These are phyloP conservation scores for Calephelis nemesis DNA, from an alignment of 1,140 invertebrate genomes.

Conservation along the genomic window DNA sequence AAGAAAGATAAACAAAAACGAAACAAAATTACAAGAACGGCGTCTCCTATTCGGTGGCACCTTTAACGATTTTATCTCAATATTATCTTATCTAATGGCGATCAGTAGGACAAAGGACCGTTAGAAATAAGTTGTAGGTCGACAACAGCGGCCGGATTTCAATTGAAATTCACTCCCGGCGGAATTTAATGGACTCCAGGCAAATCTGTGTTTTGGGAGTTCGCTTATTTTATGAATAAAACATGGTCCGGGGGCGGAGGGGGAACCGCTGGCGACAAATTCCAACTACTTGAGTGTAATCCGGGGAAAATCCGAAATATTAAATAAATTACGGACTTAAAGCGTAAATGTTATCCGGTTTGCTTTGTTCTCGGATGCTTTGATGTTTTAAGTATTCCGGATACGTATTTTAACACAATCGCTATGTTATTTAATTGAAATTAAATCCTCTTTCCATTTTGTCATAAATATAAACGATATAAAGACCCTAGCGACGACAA, in stretches of 20 bases:
- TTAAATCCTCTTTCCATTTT: too few species aligned
- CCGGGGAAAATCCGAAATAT: conserved; percentile 36
- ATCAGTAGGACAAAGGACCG: conserved; percentile 12
- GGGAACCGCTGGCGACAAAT: conserved; percentile 32
- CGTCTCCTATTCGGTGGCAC: conserved; percentile 1
- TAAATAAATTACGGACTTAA: conserved; percentile 22
- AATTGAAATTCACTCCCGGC: conserved; percentile 53
- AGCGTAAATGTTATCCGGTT: conserved; percentile 3
- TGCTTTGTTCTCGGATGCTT: conserved; percentile 2
- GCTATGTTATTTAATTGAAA: too few species aligned
- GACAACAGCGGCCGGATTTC: conserved; percentile 28
- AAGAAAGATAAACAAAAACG: too few species aligned
- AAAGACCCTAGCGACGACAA: too few species aligned
- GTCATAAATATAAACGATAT: too few species aligned
- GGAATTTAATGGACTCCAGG: conserved; percentile 58
- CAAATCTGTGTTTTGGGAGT: conserved; percentile 58
- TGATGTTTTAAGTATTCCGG: background rate
- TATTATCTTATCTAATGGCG: conserved; percentile 18
- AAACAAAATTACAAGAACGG: background rate
- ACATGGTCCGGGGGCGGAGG: conserved; percentile 38
- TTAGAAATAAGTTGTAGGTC: conserved; percentile 17
- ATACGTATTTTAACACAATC: too few species aligned
- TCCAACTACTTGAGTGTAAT: conserved; percentile 43
- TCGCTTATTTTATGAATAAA: conserved; percentile 64
- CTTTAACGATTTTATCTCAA: conserved; percentile 15